Conservation (phyloP, 2,113 vertebrate genomes). For the Plestiodon gilberti region DNA sequence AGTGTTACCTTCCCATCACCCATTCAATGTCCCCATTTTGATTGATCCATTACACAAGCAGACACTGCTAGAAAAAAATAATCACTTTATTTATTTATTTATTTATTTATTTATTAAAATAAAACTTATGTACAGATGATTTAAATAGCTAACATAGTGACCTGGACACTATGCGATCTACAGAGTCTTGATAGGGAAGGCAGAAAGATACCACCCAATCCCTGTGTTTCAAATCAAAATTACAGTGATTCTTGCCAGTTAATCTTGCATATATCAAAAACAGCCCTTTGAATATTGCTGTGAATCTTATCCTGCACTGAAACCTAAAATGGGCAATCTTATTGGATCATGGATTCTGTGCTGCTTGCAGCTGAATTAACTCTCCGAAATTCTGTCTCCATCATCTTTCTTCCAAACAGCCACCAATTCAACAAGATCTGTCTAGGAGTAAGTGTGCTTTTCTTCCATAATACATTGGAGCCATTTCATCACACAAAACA, state of each 20-base stretch:
- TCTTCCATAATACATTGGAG: background rate
- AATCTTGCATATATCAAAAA: background rate
- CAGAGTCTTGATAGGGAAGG: background rate
- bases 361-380: background rate
- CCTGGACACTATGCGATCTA: background rate
- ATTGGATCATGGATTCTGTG: no score
- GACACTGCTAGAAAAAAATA: background rate
- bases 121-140: background rate
- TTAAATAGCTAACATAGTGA: background rate
- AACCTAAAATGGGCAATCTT: background rate
- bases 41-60: background rate
- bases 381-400: background rate
- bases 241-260: background rate
- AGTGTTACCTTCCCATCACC: background rate
- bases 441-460: background rate
- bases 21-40: background rate
- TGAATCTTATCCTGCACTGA: background rate
- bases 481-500: background rate
- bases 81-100: background rate
- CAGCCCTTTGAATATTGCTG: background rate
- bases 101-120: background rate
- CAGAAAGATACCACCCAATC: background rate
- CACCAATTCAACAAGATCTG: background rate
- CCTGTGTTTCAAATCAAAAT: background rate
- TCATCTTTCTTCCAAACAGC: background rate